phyloP scores from a whole-genome alignment of 2,888 invertebrate genomes.

The Chymomyza amoena region DNA sequence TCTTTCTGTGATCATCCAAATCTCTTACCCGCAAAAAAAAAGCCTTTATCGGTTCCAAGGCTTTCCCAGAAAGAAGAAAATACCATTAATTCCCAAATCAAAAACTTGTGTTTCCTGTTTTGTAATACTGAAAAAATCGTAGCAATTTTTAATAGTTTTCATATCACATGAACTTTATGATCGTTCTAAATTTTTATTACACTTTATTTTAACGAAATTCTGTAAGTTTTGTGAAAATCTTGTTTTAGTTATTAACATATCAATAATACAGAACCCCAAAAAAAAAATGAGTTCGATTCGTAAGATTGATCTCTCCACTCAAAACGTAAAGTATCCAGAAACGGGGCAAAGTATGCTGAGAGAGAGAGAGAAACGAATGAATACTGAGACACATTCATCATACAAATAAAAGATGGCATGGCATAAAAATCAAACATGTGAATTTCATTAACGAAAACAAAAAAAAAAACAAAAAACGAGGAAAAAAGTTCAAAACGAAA shows the following conservation, averaged over 20 bases:
- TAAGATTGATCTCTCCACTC: conserved; percentile 39
- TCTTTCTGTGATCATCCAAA: no score
- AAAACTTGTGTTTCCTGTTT: no score
- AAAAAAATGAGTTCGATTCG: conserved; percentile 35
- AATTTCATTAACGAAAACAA: conserved; percentile 62
- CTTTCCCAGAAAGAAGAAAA: no score
- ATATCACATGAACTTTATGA: background rate
- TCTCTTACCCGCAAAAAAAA: no score
- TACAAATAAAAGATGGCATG: conserved; percentile 44
- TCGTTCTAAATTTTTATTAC: background rate
- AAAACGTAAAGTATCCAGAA: conserved; percentile 1
- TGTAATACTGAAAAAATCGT: background rate
- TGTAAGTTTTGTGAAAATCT: conserved; percentile 8
- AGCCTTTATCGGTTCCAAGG: no score
- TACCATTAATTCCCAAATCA: no score
- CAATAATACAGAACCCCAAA: conserved; percentile 32
- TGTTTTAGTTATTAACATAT: conserved; percentile 44
- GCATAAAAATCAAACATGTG: conserved; percentile 62
- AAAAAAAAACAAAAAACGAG: conserved; percentile 25
- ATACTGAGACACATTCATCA: conserved; percentile 58
- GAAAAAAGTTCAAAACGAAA: conserved; percentile 5
- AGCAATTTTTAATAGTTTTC: background rate
- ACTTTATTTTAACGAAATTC: background rate
- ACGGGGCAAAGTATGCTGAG: background rate
- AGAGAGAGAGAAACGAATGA: background rate